Base-by-base conservation (phyloP, 2,797 vertebrate species). In the Tympanoctomys barrerae region DNA sequence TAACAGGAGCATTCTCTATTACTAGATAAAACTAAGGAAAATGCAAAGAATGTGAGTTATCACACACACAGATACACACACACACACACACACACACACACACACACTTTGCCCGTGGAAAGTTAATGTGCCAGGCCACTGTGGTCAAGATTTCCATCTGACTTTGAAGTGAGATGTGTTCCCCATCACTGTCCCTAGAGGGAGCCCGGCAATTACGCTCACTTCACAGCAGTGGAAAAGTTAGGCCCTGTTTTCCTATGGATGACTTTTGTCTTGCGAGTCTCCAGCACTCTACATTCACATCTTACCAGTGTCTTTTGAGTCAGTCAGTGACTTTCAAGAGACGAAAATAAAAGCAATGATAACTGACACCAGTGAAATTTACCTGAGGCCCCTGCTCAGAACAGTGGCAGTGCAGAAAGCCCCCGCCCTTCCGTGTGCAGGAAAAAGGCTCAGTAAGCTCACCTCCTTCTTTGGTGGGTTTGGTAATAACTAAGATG, bases 291-390 rank as follows among this genome's bases (percentile, higher is more conserved):
- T 36, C 13, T 0, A 52, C 49, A 8, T 57, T 92, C 24, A 54
- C 33, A 59, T 78, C 75, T 96, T 82, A 46, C 49, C 39, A 14
- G 62, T 80, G 66, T 70, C 16, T 88, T 95, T 73, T 54, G 46
- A 91, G n/a, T 19, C 49, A 78, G 80, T 66, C 71, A 78, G 59
- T 64, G 31, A 57, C 22, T 93, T 94, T 89, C 85, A 8, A 97
- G 59, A 87, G 4, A 42, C 26, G 90, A 79, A 88, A 91, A 89
- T 82, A 64, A 79, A 90, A 96, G 3, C 62, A 70, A 22, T 46
- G 24, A 52, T 61, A 91, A 49, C 1, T 75, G 62, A 87, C n/a
- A 61, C 21, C 36, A 11, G 36, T 90, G 80, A 92, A 62, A 54
- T 89, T 94, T 80, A 68, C 52, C n/a, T 83, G 42, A 90, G 36